Percentiles rank a stretch among this genome's conserved stretches.
Evolutionary conservation across 2,113 vertebrate species (phyloP).

Genomic region (Ameiurus melas): DNA sequence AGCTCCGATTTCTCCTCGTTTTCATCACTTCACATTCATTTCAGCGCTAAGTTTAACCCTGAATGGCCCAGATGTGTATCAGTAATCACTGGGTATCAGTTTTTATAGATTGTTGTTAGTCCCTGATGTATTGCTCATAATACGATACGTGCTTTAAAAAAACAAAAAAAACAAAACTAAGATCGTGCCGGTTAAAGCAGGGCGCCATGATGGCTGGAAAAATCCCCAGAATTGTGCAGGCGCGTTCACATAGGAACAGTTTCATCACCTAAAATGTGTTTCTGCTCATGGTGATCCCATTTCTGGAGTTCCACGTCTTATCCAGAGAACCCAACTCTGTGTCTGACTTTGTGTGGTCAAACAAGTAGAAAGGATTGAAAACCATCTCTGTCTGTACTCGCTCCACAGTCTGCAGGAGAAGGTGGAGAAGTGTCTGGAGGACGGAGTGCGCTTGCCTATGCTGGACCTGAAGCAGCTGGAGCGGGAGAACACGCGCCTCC

Average conservation of each 20-base stretch:
- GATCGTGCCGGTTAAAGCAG: no score
- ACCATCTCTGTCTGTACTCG: neutral
- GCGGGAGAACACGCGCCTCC: slow-evolving; percentile 81
- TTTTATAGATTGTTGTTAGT: neutral
- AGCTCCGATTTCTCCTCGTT: neutral
- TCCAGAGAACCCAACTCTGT: no score
- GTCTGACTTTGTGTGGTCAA: no score
- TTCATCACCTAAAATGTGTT: neutral
- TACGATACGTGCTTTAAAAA: neutral
- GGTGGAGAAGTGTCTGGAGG: slow-evolving; percentile 91
- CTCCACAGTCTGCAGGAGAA: slow-evolving; percentile 87
- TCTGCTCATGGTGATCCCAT: neutral
- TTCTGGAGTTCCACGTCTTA: neutral
- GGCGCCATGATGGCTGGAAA: no score
- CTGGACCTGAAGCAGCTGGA: slow-evolving; percentile 89
- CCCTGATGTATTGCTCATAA: neutral
- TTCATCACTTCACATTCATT: neutral
- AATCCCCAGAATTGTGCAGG: no score
- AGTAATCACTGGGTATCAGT: neutral
- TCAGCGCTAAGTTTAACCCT: neutral
- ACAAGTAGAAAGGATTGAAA: no score
- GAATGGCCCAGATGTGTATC: neutral
- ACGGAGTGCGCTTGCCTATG: slow-evolving; percentile 89
- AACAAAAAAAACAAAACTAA: no score
- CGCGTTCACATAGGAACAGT: no score